A percentile compares a stretch with the other conserved stretches of the same genome.
Evolutionary conservation across 1,140 invertebrate species (phyloP).

Genomic region (Hylaeus volcanicus): DNA sequence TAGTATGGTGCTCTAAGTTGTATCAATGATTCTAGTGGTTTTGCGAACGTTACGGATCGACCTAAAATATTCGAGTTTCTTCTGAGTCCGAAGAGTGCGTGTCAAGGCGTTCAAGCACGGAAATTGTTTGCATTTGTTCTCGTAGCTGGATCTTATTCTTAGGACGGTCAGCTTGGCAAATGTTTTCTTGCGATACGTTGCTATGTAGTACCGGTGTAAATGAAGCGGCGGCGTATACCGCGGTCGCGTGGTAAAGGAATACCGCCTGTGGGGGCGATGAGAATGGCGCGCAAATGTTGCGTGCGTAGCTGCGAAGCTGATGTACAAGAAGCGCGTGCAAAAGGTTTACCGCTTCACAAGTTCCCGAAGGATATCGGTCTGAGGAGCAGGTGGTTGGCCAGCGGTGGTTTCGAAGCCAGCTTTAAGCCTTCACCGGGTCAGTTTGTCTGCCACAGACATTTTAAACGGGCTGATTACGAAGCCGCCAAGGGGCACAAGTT

Average conservation of each 20-base stretch:
- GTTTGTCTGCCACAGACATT: constrained; percentile 84
- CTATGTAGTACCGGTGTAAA: constrained; percentile 63
- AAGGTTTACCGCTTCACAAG: constrained; percentile 81
- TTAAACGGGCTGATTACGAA: constrained; percentile 84
- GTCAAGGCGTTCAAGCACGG: constrained; percentile 14
- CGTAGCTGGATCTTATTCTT: constrained; percentile 8
- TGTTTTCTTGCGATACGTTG: constrained; percentile 42
- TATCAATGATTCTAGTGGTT: constrained; percentile 39
- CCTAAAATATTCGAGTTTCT: constrained; percentile 12
- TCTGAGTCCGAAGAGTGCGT: constrained; percentile 24
- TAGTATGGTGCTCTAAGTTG: constrained; percentile 19
- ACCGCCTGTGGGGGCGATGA: constrained; percentile 54
- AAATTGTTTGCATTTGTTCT: not conserved
- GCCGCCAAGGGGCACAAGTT: constrained; percentile 82
- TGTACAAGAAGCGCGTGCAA: constrained; percentile 75
- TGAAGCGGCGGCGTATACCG: constrained; percentile 52
- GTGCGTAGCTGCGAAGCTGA: constrained; percentile 73
- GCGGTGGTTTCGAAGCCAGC: constrained; percentile 78
- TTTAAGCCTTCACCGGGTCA: constrained; percentile 81
- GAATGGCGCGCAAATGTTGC: constrained; percentile 79
- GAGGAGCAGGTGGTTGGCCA: constrained; percentile 79
- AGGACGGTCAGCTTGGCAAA: constrained; percentile 12
- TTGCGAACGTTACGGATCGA: constrained; percentile 26
- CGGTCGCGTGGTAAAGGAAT: constrained; percentile 37
- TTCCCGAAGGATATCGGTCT: constrained; percentile 80